Percentiles rank a stretch among this genome's conserved stretches.
Conservation (phyloP, 2,797 vertebrate species). For the Trachurus trachurus region DNA sequence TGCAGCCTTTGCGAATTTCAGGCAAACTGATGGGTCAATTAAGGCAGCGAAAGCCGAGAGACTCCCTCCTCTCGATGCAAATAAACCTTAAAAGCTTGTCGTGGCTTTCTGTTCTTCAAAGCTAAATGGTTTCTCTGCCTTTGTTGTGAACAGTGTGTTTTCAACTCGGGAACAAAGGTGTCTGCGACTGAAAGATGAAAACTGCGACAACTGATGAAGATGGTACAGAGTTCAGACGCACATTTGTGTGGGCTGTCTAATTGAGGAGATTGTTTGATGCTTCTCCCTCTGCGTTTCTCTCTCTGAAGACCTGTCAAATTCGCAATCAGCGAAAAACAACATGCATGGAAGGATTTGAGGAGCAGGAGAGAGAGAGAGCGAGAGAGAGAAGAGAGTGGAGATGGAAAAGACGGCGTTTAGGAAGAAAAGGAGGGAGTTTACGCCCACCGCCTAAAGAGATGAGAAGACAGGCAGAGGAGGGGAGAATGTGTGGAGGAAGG, state of each 20-base stretch:
- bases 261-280: conserved; percentile 81
- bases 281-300: conserved; percentile 60
- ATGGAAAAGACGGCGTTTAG: conserved; percentile 73
- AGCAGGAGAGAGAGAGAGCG: conserved; percentile 32
- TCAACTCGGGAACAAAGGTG: conserved; percentile 79
- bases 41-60: conserved; percentile 53
- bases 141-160: conserved; percentile 79
- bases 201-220: conserved; percentile 75
- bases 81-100: conserved; percentile 77
- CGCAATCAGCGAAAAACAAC: conserved; percentile 67
- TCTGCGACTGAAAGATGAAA: conserved; percentile 70
- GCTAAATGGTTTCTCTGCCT: conserved; percentile 75
- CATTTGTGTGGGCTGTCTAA: conserved; percentile 78
- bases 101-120: conserved; percentile 75
- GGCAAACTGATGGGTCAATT: conserved; percentile 73
- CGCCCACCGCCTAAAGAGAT: conserved; percentile 73
- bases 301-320: conserved; percentile 79
- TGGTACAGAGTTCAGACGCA: conserved; percentile 70
- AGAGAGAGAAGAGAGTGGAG: conserved; percentile 41
- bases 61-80: conserved; percentile 75
- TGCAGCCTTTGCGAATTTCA: conserved; percentile 56
- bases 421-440: conserved; percentile 68
- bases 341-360: conserved; percentile 50
- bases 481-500: conserved; percentile 67
- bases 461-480: conserved; percentile 73